Conservation (phyloP, 2,113 vertebrate genomes). For the Phasianus colchicus region DNA sequence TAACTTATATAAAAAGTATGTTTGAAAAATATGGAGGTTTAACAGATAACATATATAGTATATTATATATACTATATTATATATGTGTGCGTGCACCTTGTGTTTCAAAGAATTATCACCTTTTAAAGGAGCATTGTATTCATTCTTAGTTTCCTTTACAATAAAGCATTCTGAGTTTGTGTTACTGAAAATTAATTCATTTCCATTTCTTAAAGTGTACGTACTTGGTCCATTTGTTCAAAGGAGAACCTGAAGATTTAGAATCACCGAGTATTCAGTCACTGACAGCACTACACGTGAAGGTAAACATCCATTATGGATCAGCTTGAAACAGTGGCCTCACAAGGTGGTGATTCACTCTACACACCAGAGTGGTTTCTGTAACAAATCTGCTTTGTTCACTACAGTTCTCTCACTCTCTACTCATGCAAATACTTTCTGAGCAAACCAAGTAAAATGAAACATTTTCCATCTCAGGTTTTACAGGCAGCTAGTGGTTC, state of each 20-base stretch:
- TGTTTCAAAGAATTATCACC: background rate
- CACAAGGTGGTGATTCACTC: background rate
- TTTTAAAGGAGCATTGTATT: background rate
- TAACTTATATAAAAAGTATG: background rate
- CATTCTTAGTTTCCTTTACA: background rate
- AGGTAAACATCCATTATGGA: background rate
- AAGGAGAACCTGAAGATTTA: background rate
- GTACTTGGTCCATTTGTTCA: background rate
- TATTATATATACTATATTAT: background rate
- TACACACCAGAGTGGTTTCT: accelerated
- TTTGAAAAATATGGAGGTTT: background rate
- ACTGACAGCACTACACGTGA: background rate
- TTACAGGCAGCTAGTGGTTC: background rate
- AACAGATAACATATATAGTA: background rate
- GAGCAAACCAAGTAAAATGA: background rate
- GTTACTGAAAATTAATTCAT: background rate
- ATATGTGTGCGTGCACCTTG: background rate
- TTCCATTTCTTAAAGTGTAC: background rate
- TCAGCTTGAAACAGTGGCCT: background rate
- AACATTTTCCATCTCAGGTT: background rate
- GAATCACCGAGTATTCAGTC: background rate
- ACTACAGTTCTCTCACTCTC: background rate
- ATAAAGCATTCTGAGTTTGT: background rate
- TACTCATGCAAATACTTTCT: background rate
- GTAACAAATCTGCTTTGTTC: background rate